phyloP scores from a whole-genome alignment of 2,888 invertebrate genomes.

The Dicyrtoma fusca region DNA sequence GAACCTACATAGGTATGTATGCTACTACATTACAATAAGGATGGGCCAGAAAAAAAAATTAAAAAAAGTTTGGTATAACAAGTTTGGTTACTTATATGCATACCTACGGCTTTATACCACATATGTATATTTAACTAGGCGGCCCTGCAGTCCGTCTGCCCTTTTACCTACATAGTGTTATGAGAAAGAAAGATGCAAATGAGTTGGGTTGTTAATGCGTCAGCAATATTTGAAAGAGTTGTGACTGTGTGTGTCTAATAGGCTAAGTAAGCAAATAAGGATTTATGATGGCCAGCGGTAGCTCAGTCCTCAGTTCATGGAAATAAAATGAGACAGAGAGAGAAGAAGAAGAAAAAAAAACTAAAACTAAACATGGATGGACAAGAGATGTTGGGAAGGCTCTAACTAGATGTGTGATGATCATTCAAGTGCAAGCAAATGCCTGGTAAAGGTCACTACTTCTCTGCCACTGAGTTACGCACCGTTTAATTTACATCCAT shows the following conservation, averaged over 20 bases:
- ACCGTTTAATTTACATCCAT: slow-evolving; percentile 56
- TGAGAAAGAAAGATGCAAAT: slow-evolving; percentile 30
- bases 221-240: slow-evolving; percentile 30
- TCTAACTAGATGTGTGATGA: slow-evolving; percentile 52
- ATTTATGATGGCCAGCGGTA: slow-evolving; percentile 37
- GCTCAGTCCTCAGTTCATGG: slow-evolving; percentile 12
- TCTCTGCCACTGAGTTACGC: slow-evolving; percentile 56
- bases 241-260: slow-evolving; percentile 21
- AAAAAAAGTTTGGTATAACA: neutral
- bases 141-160: neutral
- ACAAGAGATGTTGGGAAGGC: slow-evolving; percentile 16
- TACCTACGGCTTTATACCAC: neutral
- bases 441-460: slow-evolving; percentile 47
- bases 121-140: neutral
- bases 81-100: neutral
- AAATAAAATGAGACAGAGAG: slow-evolving; percentile 6
- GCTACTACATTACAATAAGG: neutral
- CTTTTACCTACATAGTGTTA: neutral
- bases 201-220: slow-evolving; percentile 35
- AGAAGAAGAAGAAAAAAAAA: slow-evolving; percentile 16
- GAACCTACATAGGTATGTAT: neutral
- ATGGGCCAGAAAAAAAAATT: neutral
- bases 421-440: slow-evolving; percentile 50
- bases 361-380: neutral
- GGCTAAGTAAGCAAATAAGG: slow-evolving; percentile 37